Percentiles rank a stretch among this genome's conserved stretches.
Evolutionary conservation across 2,888 invertebrate genomes (phyloP).

Genomic region (Drosophila nr. perissopoda): DNA sequence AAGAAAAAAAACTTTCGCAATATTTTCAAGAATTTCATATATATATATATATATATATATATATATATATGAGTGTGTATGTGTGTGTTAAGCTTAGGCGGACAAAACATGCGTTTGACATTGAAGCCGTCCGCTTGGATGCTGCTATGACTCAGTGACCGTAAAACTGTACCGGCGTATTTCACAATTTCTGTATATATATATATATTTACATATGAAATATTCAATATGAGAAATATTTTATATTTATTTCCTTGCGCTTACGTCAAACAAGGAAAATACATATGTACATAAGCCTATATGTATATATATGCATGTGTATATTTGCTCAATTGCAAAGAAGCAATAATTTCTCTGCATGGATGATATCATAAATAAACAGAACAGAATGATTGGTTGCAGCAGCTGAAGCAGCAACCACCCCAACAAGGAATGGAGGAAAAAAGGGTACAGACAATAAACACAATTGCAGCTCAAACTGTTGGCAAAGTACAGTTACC

Average conservation of each 20-base stretch:
- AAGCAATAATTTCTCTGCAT: conserved; percentile 40
- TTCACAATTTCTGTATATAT: not conserved
- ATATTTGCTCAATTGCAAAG: conserved; percentile 40
- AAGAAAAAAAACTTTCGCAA: not conserved
- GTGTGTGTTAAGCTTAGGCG: not conserved
- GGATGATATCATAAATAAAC: conserved; percentile 64
- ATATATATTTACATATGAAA: not conserved
- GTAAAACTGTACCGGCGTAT: conserved; percentile 20
- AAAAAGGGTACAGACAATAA: conserved; percentile 24
- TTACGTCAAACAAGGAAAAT: conserved; percentile 58
- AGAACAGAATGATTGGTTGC: conserved; percentile 37
- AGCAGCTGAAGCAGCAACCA: conserved; percentile 31
- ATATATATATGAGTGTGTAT: too few relatives aligned
- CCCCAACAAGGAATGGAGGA: conserved; percentile 42
- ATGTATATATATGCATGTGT: conserved; percentile 5
- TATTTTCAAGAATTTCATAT: not conserved
- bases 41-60: not conserved
- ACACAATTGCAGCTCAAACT: conserved; percentile 39
- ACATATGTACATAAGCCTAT: not conserved
- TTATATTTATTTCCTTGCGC: conserved; percentile 28
- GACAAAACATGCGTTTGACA: not conserved
- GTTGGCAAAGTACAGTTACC: conserved; percentile 49
- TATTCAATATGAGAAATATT: conserved; percentile 13
- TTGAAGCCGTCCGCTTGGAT: conserved; percentile 22
- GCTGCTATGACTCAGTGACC: conserved; percentile 8